Percentiles rank a stretch among this genome's conserved stretches.
Conservation (phyloP, 2,797 vertebrate species). For the Lerista edwardsae region DNA sequence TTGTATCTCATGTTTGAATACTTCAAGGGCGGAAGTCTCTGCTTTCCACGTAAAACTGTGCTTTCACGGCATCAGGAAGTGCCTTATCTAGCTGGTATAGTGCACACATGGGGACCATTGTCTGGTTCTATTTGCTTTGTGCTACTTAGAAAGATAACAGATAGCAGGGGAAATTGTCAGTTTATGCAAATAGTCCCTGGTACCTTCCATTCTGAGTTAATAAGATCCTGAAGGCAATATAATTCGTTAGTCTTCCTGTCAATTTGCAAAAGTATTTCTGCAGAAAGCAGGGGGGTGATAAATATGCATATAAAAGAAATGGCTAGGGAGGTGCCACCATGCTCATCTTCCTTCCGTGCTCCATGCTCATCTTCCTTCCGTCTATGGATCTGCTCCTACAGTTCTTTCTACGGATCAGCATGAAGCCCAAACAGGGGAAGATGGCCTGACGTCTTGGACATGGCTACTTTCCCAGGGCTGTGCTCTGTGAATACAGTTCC, state of each 20-base stretch:
- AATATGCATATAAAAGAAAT: neutral
- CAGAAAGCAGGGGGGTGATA: neutral
- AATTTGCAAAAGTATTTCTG: neutral
- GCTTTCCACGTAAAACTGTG: neutral
- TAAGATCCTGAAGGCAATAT: neutral
- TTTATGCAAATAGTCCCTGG: slow-evolving; percentile 9
- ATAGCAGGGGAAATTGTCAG: neutral
- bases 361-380: neutral
- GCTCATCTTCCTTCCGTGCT: no score
- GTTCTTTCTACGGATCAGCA: neutral
- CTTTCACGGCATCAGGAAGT: slow-evolving; percentile 18
- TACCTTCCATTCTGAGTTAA: neutral
- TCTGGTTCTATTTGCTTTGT: slow-evolving; percentile 20
- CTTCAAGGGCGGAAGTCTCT: neutral
- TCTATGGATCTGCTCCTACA: neutral
- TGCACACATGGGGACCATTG: neutral
- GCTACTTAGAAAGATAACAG: slow-evolving; percentile 8
- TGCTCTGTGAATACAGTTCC: neutral
- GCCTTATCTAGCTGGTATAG: neutral
- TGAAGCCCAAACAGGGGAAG: no score
- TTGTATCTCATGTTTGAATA: neutral
- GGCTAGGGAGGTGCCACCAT: no score
- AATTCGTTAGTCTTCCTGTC: neutral
- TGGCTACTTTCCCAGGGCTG: neutral
- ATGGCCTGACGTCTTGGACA: neutral